phyloP scores from a whole-genome alignment of 2,797 vertebrate genomes.

The Simalia tracyae region DNA sequence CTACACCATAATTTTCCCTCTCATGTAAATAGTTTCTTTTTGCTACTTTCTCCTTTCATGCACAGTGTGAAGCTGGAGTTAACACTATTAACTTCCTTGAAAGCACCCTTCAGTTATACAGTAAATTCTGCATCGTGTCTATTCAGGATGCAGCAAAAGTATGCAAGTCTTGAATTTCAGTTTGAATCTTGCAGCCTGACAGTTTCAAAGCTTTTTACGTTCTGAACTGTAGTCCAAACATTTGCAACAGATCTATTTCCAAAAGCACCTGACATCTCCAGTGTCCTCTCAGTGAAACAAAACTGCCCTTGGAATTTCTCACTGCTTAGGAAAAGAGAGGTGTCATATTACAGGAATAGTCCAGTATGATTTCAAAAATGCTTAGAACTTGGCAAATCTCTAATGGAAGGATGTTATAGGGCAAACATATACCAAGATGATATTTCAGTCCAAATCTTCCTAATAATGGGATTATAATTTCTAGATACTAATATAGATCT shows the following conservation, averaged over 20 bases:
- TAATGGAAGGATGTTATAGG: too few relatives aligned
- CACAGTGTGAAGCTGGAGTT: conserved; percentile 33
- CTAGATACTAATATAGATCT: too few relatives aligned
- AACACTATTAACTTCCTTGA: conserved; percentile 32
- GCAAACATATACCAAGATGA: too few relatives aligned
- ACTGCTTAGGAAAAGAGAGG: neutral
- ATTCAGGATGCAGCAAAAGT: conserved; percentile 16
- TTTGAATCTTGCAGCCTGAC: neutral
- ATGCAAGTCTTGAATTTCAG: conserved; percentile 3
- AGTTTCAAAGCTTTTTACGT: neutral
- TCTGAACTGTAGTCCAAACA: neutral
- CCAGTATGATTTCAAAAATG: neutral
- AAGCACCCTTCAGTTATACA: conserved; percentile 34
- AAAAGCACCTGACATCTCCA: neutral
- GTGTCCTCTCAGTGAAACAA: neutral
- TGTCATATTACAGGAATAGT: neutral
- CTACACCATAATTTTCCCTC: conserved; percentile 31
- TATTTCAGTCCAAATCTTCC: too few relatives aligned
- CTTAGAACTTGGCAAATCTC: neutral
- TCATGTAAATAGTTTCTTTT: conserved; percentile 35
- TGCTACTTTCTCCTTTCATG: conserved; percentile 32
- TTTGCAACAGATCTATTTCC: neutral
- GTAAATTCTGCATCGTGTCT: conserved; percentile 5
- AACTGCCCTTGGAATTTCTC: neutral
- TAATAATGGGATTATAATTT: too few relatives aligned